phyloP scores from a whole-genome alignment of 2,113 vertebrate genomes.

The Sebastes fasciatus region DNA sequence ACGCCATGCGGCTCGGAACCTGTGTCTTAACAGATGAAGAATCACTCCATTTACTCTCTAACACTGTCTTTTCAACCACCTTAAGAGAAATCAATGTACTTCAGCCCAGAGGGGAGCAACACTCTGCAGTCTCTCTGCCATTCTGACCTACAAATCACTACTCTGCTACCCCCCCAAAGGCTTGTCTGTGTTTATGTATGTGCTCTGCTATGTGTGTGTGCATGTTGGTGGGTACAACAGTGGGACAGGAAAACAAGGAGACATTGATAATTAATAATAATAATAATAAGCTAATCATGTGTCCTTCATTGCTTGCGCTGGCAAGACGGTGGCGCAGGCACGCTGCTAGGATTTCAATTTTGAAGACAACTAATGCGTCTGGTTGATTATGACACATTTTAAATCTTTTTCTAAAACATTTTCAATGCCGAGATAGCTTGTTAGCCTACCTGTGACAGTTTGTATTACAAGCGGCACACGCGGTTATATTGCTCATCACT shows the following conservation, averaged over 20 bases:
- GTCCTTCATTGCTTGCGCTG: background rate
- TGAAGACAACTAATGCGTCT: no score
- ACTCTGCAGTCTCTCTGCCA: slow-evolving; percentile 49
- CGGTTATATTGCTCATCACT: no score
- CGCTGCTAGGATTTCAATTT: no score
- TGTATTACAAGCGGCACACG: no score
- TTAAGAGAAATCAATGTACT: slow-evolving; percentile 82
- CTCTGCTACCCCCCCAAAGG: slow-evolving; percentile 51
- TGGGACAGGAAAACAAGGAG: slow-evolving; percentile 34
- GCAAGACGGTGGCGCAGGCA: background rate
- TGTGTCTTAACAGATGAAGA: slow-evolving; percentile 87
- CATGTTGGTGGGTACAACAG: background rate
- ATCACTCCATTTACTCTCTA: slow-evolving; percentile 83
- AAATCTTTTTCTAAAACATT: no score
- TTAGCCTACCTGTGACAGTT: no score
- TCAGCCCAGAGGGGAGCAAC: slow-evolving; percentile 67
- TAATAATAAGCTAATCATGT: background rate
- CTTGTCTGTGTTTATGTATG: slow-evolving; percentile 36
- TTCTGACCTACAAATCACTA: slow-evolving; percentile 76
- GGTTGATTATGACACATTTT: no score
- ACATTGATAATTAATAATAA: slow-evolving; percentile 4
- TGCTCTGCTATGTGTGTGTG: slow-evolving; percentile 26
- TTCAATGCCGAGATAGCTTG: no score
- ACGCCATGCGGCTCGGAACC: slow-evolving; percentile 80
- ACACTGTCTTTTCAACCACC: slow-evolving; percentile 71